phyloP scores from a whole-genome alignment of 2,888 invertebrate genomes.

The Ischnura elegans region DNA sequence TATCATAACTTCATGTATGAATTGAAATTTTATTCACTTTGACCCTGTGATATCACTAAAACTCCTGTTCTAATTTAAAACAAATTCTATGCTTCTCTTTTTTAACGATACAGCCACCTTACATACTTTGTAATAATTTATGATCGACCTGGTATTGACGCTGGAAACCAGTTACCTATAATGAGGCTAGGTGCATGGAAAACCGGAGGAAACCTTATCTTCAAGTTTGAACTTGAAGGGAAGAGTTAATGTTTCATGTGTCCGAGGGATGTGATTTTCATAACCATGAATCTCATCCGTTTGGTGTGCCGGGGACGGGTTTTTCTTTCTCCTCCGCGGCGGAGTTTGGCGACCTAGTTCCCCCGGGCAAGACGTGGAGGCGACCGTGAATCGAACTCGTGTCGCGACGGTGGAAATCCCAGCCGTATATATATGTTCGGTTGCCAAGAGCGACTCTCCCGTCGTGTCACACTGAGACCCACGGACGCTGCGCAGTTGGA shows the following conservation, averaged over 20 bases:
- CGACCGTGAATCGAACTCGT: constrained; percentile 15
- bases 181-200: neutral
- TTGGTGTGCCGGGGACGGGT: neutral
- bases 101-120: too few species aligned
- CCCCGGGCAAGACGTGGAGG: neutral
- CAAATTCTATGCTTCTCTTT: too few species aligned
- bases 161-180: too few species aligned
- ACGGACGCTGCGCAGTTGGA: neutral
- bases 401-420: neutral
- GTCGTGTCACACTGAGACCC: neutral
- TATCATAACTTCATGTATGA: too few species aligned
- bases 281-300: neutral
- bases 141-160: too few species aligned
- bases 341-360: constrained; percentile 10
- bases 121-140: too few species aligned
- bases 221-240: neutral
- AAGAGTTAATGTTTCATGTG: neutral
- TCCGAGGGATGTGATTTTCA: neutral
- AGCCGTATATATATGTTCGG: neutral
- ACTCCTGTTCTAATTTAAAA: too few species aligned
- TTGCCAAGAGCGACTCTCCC: neutral
- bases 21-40: too few species aligned
- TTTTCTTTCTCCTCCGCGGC: too few species aligned
- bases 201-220: neutral
- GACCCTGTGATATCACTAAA: too few species aligned